Conservation (phyloP, 1,140 invertebrate genomes). For the Habropoda laboriosa region DNA sequence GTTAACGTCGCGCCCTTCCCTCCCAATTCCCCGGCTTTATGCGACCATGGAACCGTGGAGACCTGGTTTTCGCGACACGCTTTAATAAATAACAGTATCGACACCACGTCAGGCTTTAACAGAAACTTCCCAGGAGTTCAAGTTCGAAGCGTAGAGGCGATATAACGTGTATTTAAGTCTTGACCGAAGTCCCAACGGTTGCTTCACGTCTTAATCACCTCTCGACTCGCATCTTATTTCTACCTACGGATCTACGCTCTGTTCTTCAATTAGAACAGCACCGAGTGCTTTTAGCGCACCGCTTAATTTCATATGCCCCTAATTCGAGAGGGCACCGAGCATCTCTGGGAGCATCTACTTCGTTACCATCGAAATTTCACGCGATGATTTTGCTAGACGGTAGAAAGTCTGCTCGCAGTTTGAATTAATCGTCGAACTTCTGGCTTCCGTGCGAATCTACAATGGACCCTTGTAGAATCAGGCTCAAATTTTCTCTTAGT, state of each 20-base stretch:
- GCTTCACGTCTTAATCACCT: no score
- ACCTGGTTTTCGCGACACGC: not conserved
- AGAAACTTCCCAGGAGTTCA: not conserved
- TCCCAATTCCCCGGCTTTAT: no score
- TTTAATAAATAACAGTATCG: constrained; percentile 41
- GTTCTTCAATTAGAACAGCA: not conserved
- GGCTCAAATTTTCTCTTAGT: no score
- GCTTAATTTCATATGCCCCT: not conserved
- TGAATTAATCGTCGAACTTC: no score
- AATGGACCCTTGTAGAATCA: no score
- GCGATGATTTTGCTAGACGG: no score
- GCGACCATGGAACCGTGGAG: not conserved
- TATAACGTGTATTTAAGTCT: not conserved
- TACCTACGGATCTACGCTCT: no score
- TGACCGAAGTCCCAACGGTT: not conserved
- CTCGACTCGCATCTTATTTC: not conserved
- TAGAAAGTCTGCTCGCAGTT: no score
- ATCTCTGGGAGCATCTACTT: no score
- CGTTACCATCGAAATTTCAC: not conserved
- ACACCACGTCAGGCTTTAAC: not conserved
- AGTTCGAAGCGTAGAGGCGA: not conserved
- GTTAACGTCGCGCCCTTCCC: no score
- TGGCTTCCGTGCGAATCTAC: no score
- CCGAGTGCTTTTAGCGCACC: not conserved
- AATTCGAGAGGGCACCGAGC: no score